phyloP scores from a whole-genome alignment of 2,888 invertebrate species.

The Cotesia congregata region DNA sequence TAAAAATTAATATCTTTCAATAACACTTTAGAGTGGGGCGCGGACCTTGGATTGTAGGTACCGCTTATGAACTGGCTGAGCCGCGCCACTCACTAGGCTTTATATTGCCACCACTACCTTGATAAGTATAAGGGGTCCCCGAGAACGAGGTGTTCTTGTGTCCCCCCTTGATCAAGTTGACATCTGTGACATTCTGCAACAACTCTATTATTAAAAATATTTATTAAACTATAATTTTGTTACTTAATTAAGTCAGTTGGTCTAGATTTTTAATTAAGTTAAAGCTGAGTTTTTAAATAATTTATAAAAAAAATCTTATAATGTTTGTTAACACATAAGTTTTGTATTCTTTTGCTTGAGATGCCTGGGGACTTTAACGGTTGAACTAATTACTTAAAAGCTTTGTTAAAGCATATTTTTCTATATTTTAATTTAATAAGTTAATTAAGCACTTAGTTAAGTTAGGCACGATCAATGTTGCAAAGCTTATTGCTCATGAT shows the following conservation, averaged over 20 bases:
- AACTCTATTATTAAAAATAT: neutral
- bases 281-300: too few relatives aligned
- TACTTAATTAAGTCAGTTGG: neutral
- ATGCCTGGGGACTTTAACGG: neutral
- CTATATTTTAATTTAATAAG: too few relatives aligned
- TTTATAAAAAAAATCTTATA: too few relatives aligned
- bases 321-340: too few relatives aligned
- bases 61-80: constrained; percentile 68
- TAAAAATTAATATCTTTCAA: neutral
- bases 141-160: constrained; percentile 16
- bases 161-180: constrained; percentile 31
- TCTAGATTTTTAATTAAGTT: neutral
- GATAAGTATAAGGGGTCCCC: constrained; percentile 3
- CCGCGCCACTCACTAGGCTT: constrained; percentile 62
- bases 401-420: too few relatives aligned
- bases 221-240: neutral
- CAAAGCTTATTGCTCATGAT: neutral
- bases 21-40: constrained; percentile 49
- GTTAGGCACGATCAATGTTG: neutral
- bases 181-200: constrained; percentile 17
- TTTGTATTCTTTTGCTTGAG: neutral
- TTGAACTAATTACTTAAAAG: neutral
- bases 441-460: too few relatives aligned
- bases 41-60: constrained; percentile 65
- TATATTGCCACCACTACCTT: constrained; percentile 69